phyloP scores from a whole-genome alignment of 2,797 vertebrate species.

The Dendrocincla fuliginosa region DNA sequence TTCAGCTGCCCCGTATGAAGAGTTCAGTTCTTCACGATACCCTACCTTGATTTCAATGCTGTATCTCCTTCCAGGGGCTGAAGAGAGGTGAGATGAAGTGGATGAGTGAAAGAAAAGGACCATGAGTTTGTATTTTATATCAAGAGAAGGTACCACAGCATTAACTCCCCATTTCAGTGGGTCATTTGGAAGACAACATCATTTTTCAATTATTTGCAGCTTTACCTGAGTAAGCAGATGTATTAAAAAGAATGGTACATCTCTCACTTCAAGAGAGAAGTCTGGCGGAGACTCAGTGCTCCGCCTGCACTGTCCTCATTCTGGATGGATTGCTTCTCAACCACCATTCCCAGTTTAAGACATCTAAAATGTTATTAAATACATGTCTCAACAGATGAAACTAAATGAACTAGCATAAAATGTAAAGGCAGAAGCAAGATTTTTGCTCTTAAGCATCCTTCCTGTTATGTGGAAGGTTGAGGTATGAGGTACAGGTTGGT shows the following conservation, averaged over 20 bases:
- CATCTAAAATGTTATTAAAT: neutral
- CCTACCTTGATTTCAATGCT: neutral
- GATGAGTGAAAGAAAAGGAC: neutral
- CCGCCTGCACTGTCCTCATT: neutral
- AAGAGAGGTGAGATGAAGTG: neutral
- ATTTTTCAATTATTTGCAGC: neutral
- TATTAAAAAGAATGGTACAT: neutral
- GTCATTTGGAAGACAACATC: neutral
- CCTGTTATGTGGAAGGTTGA: fast-evolving
- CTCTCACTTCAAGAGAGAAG: neutral
- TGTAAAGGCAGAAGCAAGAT: neutral
- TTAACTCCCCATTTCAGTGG: neutral
- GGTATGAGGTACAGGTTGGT: neutral
- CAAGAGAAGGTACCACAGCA: neutral
- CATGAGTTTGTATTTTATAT: neutral
- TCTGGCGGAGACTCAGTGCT: neutral
- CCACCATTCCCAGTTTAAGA: neutral
- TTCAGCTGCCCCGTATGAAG: neutral
- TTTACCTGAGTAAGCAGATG: neutral
- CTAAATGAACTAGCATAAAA: neutral
- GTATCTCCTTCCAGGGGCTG: neutral
- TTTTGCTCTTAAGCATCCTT: neutral
- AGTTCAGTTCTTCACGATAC: neutral
- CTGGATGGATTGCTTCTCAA: neutral
- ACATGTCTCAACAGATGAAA: neutral